phyloP scores from a whole-genome alignment of 2,797 vertebrate species.

The Typhlichthys subterraneus region DNA sequence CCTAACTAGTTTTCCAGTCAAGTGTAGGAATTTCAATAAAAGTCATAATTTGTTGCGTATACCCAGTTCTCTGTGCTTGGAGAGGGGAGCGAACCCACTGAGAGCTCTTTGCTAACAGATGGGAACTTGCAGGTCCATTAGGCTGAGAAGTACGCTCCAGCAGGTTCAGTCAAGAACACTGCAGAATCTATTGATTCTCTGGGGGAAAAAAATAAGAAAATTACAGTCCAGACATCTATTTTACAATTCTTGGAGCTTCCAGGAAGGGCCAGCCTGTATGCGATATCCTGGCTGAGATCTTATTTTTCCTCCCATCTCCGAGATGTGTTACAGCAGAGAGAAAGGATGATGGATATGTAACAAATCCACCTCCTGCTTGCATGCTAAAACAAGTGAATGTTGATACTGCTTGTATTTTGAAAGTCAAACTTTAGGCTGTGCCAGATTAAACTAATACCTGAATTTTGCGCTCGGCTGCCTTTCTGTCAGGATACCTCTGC shows the following conservation, averaged over 20 bases:
- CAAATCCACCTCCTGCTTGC: conserved; percentile 51
- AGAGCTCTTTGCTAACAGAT: conserved; percentile 76
- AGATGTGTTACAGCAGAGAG: conserved; percentile 7
- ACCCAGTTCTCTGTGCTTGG: conserved; percentile 49
- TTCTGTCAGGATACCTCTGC: background rate
- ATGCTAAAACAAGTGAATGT: conserved; percentile 32
- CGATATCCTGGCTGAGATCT: conserved; percentile 21
- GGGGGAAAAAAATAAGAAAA: conserved; percentile 57
- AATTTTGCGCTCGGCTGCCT: background rate
- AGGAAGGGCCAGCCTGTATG: conserved; percentile 34
- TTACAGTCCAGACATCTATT: conserved; percentile 68
- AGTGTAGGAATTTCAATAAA: conserved; percentile 66
- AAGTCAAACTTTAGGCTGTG: conserved; percentile 18
- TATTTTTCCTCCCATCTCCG: conserved; percentile 17
- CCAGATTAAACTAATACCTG: conserved; percentile 6
- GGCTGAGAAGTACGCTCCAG: conserved; percentile 64
- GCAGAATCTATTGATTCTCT: conserved; percentile 72
- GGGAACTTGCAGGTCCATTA: conserved; percentile 77
- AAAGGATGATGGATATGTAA: conserved; percentile 51
- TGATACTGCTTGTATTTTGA: conserved; percentile 41
- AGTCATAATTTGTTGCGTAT: conserved; percentile 49
- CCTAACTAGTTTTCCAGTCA: conserved; percentile 54
- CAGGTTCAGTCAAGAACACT: conserved; percentile 67
- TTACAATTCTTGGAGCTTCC: conserved; percentile 63
- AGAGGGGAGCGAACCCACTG: conserved; percentile 46